Evolutionary conservation across 2,113 vertebrate genomes (phyloP), one percentile per base, ranked within the genome.

Genomic region (Neogobius melanostomus): DNA sequence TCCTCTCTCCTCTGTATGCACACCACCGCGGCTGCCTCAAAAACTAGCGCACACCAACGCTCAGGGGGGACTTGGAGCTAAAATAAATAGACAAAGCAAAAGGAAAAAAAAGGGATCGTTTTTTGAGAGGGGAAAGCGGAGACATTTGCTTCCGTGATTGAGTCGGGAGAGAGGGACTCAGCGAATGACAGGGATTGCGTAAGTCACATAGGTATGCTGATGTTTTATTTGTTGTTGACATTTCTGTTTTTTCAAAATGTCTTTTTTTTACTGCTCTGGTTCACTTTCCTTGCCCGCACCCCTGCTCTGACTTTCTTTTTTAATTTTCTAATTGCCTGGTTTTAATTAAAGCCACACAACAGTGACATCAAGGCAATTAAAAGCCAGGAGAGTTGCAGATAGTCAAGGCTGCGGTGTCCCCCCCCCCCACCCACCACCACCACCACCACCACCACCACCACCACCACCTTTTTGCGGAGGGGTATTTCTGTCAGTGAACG

Each of bases 311-410:
- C 82, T 88, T 74, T 72, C 88, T 88, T 90, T 89, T 59, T 59
- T 70, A 77, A 89, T 93, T 91, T 92, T 90, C 80, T 87, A 91
- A 91, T 88, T 87, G 87, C 89, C 82, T 81, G 78, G 82, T 90
- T 92, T 92, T 91, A 93, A 93, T 92, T 92, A 93, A 90, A 91
- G 76, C 83, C 79, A 76, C 79, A 81, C 82, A 83, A 82, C 82
- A 75, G 79, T 86, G 84, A 88, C 88, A 88, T 76, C 47, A 21
- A 84, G 82, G 87, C 84, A 89, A 88, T 89, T 87, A 90, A 89
- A 56, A 87, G 82, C 68, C 59, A 16, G 70, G 69, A 71, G 75
- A 85, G 85, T 73, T 74, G 79, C 45, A 76, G 75, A 84, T 77
- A 75, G 81, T 73, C 70, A 59, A 71, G 75, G 70, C 61, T 62